Percentiles rank a stretch among this genome's conserved stretches.
These are phyloP conservation scores for Forpus xanthops DNA, from an alignment of 2,797 vertebrate species.

Conservation along the genomic window DNA sequence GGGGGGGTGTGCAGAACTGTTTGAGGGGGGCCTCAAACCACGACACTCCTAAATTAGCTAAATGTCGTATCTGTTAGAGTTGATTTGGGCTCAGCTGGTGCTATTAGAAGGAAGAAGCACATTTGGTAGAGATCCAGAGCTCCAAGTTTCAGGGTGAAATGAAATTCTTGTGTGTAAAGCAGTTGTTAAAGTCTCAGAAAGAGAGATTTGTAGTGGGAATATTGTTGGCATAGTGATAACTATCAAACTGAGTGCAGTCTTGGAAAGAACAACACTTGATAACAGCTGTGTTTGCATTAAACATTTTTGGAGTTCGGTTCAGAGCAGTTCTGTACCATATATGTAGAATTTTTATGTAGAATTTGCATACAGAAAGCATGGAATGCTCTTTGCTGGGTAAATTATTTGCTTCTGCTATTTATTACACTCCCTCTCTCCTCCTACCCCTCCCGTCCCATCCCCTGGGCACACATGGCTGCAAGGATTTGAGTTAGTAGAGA, in stretches of 20 bases:
- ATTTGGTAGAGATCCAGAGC: background rate
- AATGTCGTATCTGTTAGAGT: background rate
- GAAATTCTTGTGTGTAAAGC: background rate
- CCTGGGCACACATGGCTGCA: constrained; percentile 66
- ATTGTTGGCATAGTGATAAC: constrained; percentile 60
- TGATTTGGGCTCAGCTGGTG: background rate
- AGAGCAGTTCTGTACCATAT: constrained; percentile 63
- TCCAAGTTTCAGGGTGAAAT: background rate
- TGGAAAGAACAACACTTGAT: constrained; percentile 72
- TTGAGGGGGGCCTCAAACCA: too few relatives aligned
- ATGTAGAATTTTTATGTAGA: constrained; percentile 70
- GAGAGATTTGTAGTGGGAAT: constrained; percentile 46
- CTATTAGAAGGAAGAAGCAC: background rate
- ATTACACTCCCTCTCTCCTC: constrained; percentile 33
- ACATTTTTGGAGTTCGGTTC: constrained; percentile 69
- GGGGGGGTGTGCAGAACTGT: too few relatives aligned
- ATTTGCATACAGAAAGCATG: constrained; percentile 73
- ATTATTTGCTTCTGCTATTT: constrained; percentile 76
- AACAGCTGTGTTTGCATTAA: constrained; percentile 75
- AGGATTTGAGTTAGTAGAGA: constrained; percentile 72
- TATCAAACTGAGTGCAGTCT: constrained; percentile 68
- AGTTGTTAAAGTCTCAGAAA: constrained; percentile 7
- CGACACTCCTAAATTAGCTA: background rate
- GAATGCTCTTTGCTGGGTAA: constrained; percentile 67
- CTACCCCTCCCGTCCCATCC: constrained; percentile 22